phyloP scores from a whole-genome alignment of 2,797 vertebrate genomes.

The Erpetoichthys calabaricus region DNA sequence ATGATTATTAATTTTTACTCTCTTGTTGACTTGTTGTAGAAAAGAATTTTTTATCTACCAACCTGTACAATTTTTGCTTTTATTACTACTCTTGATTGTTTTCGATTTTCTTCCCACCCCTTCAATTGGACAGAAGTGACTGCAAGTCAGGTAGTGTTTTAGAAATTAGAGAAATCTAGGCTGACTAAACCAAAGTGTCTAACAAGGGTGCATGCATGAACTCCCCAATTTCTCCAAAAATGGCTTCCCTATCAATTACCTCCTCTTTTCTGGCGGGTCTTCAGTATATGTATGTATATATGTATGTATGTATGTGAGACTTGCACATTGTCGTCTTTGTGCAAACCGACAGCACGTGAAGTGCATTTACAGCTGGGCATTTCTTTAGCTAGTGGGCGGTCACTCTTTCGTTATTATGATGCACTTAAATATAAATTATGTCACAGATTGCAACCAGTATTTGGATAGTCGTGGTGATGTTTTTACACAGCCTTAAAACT shows the following conservation, averaged over 20 bases:
- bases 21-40: slow-evolving; percentile 53
- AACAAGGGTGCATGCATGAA: slow-evolving; percentile 27
- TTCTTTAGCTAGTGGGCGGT: slow-evolving; percentile 11
- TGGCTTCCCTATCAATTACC: slow-evolving; percentile 28
- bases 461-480: neutral
- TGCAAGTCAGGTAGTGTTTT: slow-evolving; percentile 46
- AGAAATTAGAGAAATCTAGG: slow-evolving; percentile 35
- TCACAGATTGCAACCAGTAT: neutral
- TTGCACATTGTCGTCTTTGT: slow-evolving; percentile 18
- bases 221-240: slow-evolving; percentile 3
- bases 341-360: slow-evolving; percentile 13
- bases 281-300: too few relatives aligned
- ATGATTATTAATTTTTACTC: slow-evolving; percentile 33
- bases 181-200: slow-evolving; percentile 31
- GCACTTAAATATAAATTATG: slow-evolving; percentile 19
- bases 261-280: neutral
- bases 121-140: slow-evolving; percentile 40
- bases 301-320: too few relatives aligned
- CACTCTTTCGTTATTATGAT: slow-evolving; percentile 20
- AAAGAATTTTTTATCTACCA: slow-evolving; percentile 44
- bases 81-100: slow-evolving; percentile 44
- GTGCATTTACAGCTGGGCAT: slow-evolving; percentile 10
- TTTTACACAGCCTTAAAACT: slow-evolving; percentile 1
- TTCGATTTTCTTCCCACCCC: slow-evolving; percentile 38
- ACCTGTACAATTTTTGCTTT: slow-evolving; percentile 41